Evolutionary conservation across 2,888 invertebrate genomes (phyloP).

Genomic region (Drosophila paucipuncta): DNA sequence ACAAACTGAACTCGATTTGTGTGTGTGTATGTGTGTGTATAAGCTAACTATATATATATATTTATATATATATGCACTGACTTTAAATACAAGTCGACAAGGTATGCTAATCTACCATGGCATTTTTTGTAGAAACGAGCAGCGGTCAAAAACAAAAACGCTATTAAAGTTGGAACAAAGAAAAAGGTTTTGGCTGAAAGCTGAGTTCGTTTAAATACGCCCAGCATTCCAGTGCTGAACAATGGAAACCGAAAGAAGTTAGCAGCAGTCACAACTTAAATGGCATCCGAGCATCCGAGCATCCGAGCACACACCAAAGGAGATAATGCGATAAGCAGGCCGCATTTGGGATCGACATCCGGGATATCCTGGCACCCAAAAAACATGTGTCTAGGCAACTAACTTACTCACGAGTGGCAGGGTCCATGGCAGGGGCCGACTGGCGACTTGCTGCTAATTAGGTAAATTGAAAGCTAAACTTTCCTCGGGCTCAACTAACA

Average conservation of each 20-base stretch:
- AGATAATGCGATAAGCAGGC: constrained; percentile 66
- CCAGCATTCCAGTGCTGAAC: constrained; percentile 15
- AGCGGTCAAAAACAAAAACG: not conserved
- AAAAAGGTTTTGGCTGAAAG: not conserved
- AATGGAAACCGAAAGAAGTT: constrained; percentile 41
- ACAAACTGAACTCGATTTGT: constrained; percentile 4
- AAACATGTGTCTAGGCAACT: constrained; percentile 34
- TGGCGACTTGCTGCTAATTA: constrained; percentile 60
- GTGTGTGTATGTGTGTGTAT: constrained; percentile 12
- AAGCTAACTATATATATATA: not conserved
- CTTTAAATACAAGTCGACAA: constrained; percentile 43
- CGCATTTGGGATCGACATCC: constrained; percentile 33
- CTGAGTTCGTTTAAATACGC: constrained; percentile 11
- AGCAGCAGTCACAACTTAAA: constrained; percentile 57
- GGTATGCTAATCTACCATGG: constrained; percentile 18
- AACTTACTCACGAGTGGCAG: not conserved
- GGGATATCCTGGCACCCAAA: constrained; percentile 1
- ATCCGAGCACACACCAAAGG: constrained; percentile 37
- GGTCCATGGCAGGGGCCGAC: not conserved
- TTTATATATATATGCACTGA: constrained; percentile 15
- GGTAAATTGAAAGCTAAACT: constrained; percentile 73
- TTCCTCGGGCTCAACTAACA: constrained; percentile 36
- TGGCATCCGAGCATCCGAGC: constrained; percentile 40
- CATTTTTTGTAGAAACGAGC: constrained; percentile 16
- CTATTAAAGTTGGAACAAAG: constrained; percentile 31